Base-by-base conservation (phyloP, 1,140 invertebrate genomes). In the Brachionus manjavacas region DNA sequence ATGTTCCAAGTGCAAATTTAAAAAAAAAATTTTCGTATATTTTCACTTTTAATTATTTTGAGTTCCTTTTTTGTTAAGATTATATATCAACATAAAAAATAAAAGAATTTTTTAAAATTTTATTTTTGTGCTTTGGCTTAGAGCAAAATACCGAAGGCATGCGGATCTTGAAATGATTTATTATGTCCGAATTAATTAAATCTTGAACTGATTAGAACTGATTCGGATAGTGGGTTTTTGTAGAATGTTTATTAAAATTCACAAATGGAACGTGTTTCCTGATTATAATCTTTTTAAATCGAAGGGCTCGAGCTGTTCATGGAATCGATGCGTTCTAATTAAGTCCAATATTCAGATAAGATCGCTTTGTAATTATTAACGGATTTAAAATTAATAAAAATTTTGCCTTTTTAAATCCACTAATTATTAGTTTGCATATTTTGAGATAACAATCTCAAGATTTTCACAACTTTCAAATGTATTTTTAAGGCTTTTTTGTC, bases 401-500 rank as follows among this genome's bases (percentile, higher is more conserved):
- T 6, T 60, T 60, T 60, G 52, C 52, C 31, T 16, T 23, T 60
- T 60, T 60, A 23, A 60, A 23, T 60, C 52, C 16, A 60, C n/a
- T 60, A 60, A 60, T 60, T 60, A 60, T 20, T 20, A 60, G 52
- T 60, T 60, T 39, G 31, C 25, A 31, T 31, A 68, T 68, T 68
- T 68, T 68, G 25, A 68, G 66, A 68, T 68, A 68, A 60, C 52
- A 60, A 60, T 60, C 52, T 60, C 52, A 25, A 72, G 68, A 72
- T 72, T 72, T 72, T 72, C 68, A 72, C 68, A 72, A 72, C 68
- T 72, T 72, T 72, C 16, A 72, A 31, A 20, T 72, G 68, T 72
- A 72, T 41, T 72, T 72, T 41, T 12, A 41, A 72, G 35, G 68
- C 14, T 39, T 72, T n/a, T 68, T 31, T 68, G 25, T 39, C 25